Conservation (phyloP, 2,888 invertebrate genomes). For the Ellobium chinense region DNA sequence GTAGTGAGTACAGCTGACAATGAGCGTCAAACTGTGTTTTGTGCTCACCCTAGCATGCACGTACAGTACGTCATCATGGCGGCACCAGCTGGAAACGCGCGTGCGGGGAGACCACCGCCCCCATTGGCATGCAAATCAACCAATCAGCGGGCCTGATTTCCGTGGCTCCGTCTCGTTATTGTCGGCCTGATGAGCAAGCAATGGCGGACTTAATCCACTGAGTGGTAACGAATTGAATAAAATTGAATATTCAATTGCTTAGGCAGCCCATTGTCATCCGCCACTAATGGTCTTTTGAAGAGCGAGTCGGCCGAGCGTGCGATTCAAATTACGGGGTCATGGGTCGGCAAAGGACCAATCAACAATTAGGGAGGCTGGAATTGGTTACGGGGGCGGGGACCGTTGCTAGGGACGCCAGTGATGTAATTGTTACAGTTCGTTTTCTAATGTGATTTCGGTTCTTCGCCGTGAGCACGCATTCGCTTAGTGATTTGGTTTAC, state of each 20-base stretch:
- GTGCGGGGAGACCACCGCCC: neutral
- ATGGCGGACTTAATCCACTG: slow-evolving; percentile 35
- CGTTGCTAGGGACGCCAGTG: slow-evolving; percentile 42
- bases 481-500: slow-evolving; percentile 41
- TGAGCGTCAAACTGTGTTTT: slow-evolving; percentile 24
- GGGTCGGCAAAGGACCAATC: slow-evolving; percentile 52
- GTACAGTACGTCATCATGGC: slow-evolving; percentile 4
- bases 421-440: slow-evolving; percentile 51
- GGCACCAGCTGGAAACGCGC: slow-evolving; percentile 13
- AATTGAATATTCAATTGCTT: slow-evolving; percentile 51
- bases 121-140: slow-evolving; percentile 45
- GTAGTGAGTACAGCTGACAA: no score
- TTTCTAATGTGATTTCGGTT: slow-evolving; percentile 47
- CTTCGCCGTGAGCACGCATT: slow-evolving; percentile 25
- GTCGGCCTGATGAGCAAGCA: slow-evolving; percentile 31
- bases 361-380: slow-evolving; percentile 49
- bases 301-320: slow-evolving; percentile 38
- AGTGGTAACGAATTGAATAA: slow-evolving; percentile 50
- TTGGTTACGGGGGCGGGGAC: slow-evolving; percentile 40
- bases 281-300: slow-evolving; percentile 49
- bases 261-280: slow-evolving; percentile 44
- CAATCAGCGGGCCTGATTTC: slow-evolving; percentile 34
- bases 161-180: slow-evolving; percentile 30
- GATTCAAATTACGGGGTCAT: slow-evolving; percentile 48
- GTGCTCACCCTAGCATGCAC: neutral